Evolutionary conservation across 2,113 vertebrate species (phyloP).

Genomic region (Ammodytes marinus): DNA sequence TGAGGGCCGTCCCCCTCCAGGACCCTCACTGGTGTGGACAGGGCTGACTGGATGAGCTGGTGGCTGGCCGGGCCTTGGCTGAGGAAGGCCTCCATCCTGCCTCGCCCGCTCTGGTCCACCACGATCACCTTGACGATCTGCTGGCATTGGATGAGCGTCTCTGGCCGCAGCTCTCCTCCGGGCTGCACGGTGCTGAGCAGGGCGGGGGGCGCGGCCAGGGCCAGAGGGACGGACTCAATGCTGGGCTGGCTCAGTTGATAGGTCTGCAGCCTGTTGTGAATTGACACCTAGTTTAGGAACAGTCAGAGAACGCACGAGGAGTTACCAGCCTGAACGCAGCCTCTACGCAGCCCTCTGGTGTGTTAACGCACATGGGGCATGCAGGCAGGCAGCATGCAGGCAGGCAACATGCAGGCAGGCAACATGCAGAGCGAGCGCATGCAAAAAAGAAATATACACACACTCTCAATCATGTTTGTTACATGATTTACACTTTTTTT

Average conservation of each 20-base stretch:
- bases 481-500: conserved; percentile 33
- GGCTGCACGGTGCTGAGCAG: conserved; percentile 81
- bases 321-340: conserved; percentile 96
- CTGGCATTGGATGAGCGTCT: conserved; percentile 98
- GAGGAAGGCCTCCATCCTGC: conserved; percentile 94
- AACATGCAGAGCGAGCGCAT: conserved; percentile 74
- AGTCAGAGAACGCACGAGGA: conserved; percentile 99
- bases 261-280: conserved; percentile 99
- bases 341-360: conserved; percentile 88
- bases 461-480: conserved; percentile 42
- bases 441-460: conserved; percentile 50
- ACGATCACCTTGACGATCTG: conserved; percentile 99
- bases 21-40: conserved; percentile 90
- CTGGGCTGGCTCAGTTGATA: conserved; percentile 91
- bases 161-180: conserved; percentile 89
- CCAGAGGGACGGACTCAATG: conserved; percentile 80
- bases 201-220: conserved; percentile 86
- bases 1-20: conserved; percentile 90
- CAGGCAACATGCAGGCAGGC: conserved; percentile 76
- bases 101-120: conserved; percentile 96
- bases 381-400: conserved; percentile 76
- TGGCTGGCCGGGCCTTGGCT: conserved; percentile 92
- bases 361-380: conserved; percentile 83
- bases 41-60: conserved; percentile 91
- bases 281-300: conserved; percentile 99